A percentile compares a stretch with the other conserved stretches of the same genome.
Evolutionary conservation across 2,113 vertebrate genomes (phyloP).

Genomic region (Orthochromis malagaraziensis): DNA sequence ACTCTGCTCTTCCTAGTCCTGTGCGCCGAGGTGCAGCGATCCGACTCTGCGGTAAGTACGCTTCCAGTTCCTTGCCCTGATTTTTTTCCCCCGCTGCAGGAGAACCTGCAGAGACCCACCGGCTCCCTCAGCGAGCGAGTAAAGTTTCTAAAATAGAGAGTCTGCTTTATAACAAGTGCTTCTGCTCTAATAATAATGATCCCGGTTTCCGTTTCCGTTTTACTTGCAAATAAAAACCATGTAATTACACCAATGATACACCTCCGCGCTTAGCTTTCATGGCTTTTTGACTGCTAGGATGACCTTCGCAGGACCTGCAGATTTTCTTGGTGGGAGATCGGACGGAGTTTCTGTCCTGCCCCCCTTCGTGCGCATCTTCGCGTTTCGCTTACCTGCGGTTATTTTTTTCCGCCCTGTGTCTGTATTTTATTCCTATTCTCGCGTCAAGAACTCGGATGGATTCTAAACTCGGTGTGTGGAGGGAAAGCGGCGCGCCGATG

Average conservation of each 20-base stretch:
- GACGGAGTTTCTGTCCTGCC: neutral
- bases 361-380: neutral
- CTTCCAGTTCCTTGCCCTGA: neutral
- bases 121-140: neutral
- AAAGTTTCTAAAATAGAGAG: slow-evolving; percentile 56
- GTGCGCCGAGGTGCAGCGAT: slow-evolving; percentile 49
- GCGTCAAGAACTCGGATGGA: neutral
- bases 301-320: neutral
- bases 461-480: neutral
- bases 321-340: neutral
- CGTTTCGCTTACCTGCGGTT: neutral
- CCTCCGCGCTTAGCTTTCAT: neutral
- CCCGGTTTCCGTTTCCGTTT: neutral
- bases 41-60: slow-evolving; percentile 70
- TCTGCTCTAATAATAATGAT: slow-evolving; percentile 13
- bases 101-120: neutral
- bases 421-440: neutral
- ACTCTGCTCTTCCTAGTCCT: slow-evolving; percentile 56
- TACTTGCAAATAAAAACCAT: neutral
- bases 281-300: neutral
- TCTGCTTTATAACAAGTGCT: slow-evolving; percentile 39
- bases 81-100: neutral
- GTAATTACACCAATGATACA: neutral
- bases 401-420: neutral
- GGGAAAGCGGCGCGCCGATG: neutral